Evolutionary conservation across 1,140 invertebrate species (phyloP).

Genomic region (Brachystomella parvula): DNA sequence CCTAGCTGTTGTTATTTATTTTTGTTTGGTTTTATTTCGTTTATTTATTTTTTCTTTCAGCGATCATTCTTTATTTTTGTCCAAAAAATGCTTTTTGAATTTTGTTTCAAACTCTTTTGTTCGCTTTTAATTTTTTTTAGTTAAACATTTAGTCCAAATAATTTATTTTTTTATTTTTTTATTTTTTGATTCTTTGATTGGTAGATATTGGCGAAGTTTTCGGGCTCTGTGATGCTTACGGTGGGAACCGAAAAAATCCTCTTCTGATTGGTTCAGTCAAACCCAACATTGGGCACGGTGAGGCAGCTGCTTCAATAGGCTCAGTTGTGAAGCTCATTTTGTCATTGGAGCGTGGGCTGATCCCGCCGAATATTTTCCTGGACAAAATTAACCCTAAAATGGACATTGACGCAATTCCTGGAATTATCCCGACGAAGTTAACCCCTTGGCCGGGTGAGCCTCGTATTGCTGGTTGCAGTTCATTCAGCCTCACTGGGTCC

Average conservation of each 20-base stretch:
- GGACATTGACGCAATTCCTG: neutral
- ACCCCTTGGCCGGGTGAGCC: neutral
- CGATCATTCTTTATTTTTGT: too few relatives aligned
- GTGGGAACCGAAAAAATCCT: conserved; percentile 56
- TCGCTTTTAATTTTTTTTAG: too few relatives aligned
- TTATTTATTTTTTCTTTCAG: too few relatives aligned
- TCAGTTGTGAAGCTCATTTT: conserved; percentile 15
- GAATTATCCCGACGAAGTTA: neutral
- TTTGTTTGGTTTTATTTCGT: too few relatives aligned
- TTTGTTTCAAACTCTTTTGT: too few relatives aligned
- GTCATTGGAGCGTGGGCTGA: neutral
- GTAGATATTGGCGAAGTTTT: conserved; percentile 60
- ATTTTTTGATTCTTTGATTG: too few relatives aligned
- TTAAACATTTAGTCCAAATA: too few relatives aligned
- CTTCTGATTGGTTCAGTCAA: conserved; percentile 82
- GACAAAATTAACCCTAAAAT: conserved; percentile 9
- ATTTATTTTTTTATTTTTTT: too few relatives aligned
- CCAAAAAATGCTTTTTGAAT: too few relatives aligned
- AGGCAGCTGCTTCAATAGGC: conserved; percentile 71
- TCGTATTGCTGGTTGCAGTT: conserved; percentile 10
- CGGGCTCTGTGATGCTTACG: conserved; percentile 72
- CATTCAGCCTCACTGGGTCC: conserved; percentile 14
- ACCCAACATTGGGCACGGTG: conserved; percentile 86
- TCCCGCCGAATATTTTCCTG: conserved; percentile 3
- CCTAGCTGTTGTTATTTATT: too few relatives aligned